Conservation (phyloP, 2,797 vertebrate genomes). For the Molothrus ater region DNA sequence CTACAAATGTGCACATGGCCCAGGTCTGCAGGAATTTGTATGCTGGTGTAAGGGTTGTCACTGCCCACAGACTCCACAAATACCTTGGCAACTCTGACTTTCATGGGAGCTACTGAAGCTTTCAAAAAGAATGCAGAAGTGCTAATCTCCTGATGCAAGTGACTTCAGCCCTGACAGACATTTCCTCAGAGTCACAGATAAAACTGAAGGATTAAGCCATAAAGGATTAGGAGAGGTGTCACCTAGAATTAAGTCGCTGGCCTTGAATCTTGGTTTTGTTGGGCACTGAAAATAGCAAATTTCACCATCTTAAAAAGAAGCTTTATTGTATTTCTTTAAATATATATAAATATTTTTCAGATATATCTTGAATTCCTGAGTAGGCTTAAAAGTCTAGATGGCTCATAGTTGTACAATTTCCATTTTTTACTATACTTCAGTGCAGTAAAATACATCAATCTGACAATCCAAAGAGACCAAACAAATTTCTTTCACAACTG, state of each 20-base stretch:
- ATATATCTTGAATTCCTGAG: not conserved
- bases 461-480: not conserved
- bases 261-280: not conserved
- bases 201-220: conserved; percentile 33
- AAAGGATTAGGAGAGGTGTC: conserved; percentile 26
- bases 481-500: not conserved
- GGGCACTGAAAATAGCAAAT: not conserved
- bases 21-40: not conserved
- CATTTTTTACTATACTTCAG: not conserved
- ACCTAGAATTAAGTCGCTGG: conserved; percentile 36
- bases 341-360: not conserved
- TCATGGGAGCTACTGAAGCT: conserved; percentile 9
- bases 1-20: not conserved
- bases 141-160: not conserved
- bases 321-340: not conserved
- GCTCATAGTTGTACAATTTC: not conserved
- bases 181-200: conserved; percentile 31
- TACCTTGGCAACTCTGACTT: not conserved
- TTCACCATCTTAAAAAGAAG: not conserved
- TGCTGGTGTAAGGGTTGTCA: not conserved
- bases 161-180: conserved; percentile 27
- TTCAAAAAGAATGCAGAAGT: conserved; percentile 8
- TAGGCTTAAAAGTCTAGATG: not conserved
- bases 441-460: not conserved
- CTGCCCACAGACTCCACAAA: not conserved